phyloP scores from a whole-genome alignment of 2,797 vertebrate species.

The Eptatretus atami region DNA sequence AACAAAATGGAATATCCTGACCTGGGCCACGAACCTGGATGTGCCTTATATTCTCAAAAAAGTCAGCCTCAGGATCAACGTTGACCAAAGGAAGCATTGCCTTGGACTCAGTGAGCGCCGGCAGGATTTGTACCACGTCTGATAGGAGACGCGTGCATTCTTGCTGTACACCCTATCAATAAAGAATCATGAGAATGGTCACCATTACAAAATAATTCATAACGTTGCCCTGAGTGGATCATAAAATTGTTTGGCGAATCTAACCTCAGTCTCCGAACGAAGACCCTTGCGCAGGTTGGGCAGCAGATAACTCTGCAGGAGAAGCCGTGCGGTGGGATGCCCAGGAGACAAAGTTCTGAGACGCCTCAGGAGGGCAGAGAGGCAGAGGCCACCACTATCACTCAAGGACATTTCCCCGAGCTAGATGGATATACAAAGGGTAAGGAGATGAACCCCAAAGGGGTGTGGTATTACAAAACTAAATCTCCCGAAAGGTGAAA shows the following conservation, averaged over 20 bases:
- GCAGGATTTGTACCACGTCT: slow-evolving; percentile 49
- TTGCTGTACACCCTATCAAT: slow-evolving; percentile 36
- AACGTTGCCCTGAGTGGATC: too few species aligned
- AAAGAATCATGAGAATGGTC: too few species aligned
- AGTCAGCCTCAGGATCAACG: slow-evolving; percentile 61
- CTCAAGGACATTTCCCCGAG: slow-evolving; percentile 73
- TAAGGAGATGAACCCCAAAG: background rate
- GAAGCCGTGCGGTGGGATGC: slow-evolving; percentile 32
- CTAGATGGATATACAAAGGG: slow-evolving; percentile 16
- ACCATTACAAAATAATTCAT: too few species aligned
- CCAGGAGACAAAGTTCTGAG: slow-evolving; percentile 21
- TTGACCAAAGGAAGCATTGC: slow-evolving; percentile 58
- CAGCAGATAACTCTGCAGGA: slow-evolving; percentile 43
- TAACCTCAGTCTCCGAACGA: slow-evolving; percentile 53
- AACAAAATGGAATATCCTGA: too few species aligned
- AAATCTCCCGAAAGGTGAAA: too few species aligned
- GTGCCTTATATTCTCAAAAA: slow-evolving; percentile 97
- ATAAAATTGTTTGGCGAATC: background rate
- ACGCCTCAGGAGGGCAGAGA: slow-evolving; percentile 32
- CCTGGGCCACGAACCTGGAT: slow-evolving; percentile 42
- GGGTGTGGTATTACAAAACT: background rate
- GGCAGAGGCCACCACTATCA: slow-evolving; percentile 51
- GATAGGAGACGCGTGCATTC: slow-evolving; percentile 62
- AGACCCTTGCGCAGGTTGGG: slow-evolving; percentile 42
- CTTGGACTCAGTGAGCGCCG: slow-evolving; percentile 34